Evolutionary conservation across 2,888 invertebrate species (phyloP).

Genomic region (Ormyrus nitidulus): DNA sequence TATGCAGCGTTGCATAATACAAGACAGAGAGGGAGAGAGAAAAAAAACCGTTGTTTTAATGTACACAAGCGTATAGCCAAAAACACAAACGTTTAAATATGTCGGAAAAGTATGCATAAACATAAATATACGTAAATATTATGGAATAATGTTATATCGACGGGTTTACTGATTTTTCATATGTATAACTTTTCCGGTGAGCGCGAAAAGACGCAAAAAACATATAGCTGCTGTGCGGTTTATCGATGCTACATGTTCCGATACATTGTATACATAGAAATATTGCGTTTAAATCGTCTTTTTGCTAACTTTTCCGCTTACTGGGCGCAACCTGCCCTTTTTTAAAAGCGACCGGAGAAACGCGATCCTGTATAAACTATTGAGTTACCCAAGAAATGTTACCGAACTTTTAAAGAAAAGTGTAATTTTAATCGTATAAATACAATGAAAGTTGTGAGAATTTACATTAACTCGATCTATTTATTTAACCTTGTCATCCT

Average conservation of each 20-base stretch:
- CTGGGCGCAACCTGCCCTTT: constrained; percentile 39
- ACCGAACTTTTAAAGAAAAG: constrained; percentile 36
- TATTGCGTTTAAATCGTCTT: constrained; percentile 50
- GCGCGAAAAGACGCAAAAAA: constrained; percentile 53
- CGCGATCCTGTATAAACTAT: constrained; percentile 44
- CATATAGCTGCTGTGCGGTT: constrained; percentile 53
- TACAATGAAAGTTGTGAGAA: constrained; percentile 51
- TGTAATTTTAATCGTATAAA: constrained; percentile 53
- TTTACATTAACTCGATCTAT: constrained; percentile 7
- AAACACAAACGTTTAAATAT: constrained; percentile 49
- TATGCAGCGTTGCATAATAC: not conserved
- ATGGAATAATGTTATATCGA: constrained; percentile 47
- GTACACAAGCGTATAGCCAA: constrained; percentile 48
- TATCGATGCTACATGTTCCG: constrained; percentile 49
- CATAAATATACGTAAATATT: constrained; percentile 41
- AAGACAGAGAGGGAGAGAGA: not conserved
- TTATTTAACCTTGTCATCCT: not conserved
- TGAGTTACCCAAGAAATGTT: constrained; percentile 44
- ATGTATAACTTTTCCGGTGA: constrained; percentile 26
- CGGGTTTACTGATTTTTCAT: constrained; percentile 39
- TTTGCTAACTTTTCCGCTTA: constrained; percentile 53
- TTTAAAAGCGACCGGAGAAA: constrained; percentile 37
- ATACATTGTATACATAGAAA: constrained; percentile 49
- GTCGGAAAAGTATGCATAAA: constrained; percentile 45
- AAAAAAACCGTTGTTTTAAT: constrained; percentile 39